Evolutionary conservation across 2,888 invertebrate species (phyloP).

Genomic region (Drosophila quinaria): DNA sequence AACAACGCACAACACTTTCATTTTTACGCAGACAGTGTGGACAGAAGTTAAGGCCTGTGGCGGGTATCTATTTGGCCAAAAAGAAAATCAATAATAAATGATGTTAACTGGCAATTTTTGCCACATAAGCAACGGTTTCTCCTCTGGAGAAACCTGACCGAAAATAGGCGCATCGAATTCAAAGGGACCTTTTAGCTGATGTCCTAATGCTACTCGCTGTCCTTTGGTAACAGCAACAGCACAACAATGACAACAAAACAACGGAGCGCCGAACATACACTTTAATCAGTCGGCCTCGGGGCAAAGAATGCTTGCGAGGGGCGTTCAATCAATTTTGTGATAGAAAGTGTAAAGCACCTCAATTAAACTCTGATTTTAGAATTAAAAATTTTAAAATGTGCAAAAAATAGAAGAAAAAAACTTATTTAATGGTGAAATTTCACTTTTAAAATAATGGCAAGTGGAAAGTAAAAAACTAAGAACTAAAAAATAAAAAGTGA

Average conservation of each 20-base stretch:
- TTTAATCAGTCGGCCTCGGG: conserved; percentile 62
- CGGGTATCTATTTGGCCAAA: conserved; percentile 27
- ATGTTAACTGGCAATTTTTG: conserved; percentile 77
- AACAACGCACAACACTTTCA: conserved; percentile 12
- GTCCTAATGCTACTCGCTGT: conserved; percentile 30
- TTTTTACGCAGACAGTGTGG: conserved; percentile 5
- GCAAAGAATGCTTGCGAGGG: conserved; percentile 51
- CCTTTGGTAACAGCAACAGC: conserved; percentile 24
- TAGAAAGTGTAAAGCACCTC: too few species aligned
- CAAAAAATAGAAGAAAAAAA: too few species aligned
- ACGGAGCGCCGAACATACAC: conserved; percentile 40
- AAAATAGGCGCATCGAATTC: conserved; percentile 59
- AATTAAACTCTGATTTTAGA: not conserved
- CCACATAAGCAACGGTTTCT: conserved; percentile 56
- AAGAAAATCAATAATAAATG: conserved; percentile 78
- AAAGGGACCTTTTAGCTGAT: conserved; percentile 53
- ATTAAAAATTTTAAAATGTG: not conserved
- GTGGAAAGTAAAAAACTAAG: not conserved
- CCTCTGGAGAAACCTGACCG: conserved; percentile 11
- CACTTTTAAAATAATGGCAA: not conserved
- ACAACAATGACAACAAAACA: conserved; percentile 33
- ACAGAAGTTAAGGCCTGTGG: conserved; percentile 13
- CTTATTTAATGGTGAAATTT: not conserved
- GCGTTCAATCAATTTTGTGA: not conserved
- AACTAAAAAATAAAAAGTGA: not conserved